phyloP scores from a whole-genome alignment of 2,888 invertebrate species.

The Caenorhabditis sp. region DNA sequence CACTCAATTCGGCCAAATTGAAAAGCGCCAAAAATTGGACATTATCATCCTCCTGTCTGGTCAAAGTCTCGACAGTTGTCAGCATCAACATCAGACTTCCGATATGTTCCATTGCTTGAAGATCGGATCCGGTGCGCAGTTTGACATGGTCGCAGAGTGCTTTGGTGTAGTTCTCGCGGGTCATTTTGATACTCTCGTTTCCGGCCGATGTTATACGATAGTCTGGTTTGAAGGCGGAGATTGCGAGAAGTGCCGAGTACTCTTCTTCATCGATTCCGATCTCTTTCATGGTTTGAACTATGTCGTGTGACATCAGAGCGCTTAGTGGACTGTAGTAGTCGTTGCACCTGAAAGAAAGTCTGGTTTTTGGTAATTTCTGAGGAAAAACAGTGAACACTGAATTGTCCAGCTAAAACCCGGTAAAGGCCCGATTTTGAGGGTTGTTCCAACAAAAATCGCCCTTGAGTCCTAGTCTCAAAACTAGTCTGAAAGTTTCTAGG shows the following conservation, averaged over 20 bases:
- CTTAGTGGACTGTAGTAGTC: conserved; percentile 41
- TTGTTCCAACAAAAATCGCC: too few species aligned
- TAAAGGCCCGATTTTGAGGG: too few species aligned
- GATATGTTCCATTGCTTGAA: conserved; percentile 20
- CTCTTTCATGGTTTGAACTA: conserved; percentile 40
- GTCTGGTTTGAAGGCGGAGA: conserved; percentile 20
- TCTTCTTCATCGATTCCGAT: conserved; percentile 51
- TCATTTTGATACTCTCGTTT: not conserved
- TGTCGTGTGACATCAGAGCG: conserved; percentile 35
- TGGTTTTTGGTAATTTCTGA: too few species aligned
- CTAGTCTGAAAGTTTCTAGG: too few species aligned
- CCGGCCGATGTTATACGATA: conserved; percentile 18
- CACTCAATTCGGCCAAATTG: conserved; percentile 46
- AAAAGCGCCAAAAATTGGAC: conserved; percentile 56
- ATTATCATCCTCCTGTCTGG: conserved; percentile 53
- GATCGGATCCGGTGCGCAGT: not conserved
- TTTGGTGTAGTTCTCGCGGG: conserved; percentile 7
- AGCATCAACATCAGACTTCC: conserved; percentile 19
- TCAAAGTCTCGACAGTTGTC: conserved; percentile 30
- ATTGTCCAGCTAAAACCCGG: too few species aligned
- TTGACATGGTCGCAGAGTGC: conserved; percentile 16
- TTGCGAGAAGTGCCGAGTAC: conserved; percentile 27
- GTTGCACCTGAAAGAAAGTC: conserved; percentile 39
- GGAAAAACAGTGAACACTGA: too few species aligned
- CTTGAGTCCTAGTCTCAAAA: too few species aligned